Evolutionary conservation across 2,113 vertebrate genomes (phyloP).

Genomic region (Dipodomys stephensi): DNA sequence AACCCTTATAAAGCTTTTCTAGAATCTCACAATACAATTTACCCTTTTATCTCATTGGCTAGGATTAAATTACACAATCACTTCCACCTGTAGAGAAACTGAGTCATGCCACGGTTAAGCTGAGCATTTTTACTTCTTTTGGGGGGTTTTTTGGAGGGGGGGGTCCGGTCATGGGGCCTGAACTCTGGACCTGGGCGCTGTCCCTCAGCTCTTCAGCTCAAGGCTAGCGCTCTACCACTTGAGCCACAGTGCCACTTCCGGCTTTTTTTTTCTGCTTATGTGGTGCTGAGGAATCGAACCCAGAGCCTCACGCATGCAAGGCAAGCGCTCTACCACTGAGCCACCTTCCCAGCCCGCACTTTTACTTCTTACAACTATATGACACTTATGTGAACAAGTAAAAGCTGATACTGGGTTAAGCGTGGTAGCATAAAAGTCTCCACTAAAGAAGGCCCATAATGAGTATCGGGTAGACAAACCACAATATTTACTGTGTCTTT

Average conservation of each 20-base stretch:
- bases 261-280: no score
- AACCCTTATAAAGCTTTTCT: not conserved
- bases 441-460: not conserved
- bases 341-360: not conserved
- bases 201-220: no score
- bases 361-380: constrained; percentile 5
- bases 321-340: no score
- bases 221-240: no score
- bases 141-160: no score
- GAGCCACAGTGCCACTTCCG: no score
- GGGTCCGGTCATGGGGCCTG: no score
- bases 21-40: not conserved
- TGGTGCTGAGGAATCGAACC: no score
- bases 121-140: not conserved
- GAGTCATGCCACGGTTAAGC: not conserved
- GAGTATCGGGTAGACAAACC: not conserved
- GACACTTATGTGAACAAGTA: not conserved
- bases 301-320: no score
- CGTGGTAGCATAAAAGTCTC: not conserved
- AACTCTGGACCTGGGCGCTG: no score
- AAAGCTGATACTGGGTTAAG: not conserved
- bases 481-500: not conserved
- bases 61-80: not conserved
- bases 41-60: not conserved
- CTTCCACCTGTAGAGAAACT: not conserved